phyloP scores from a whole-genome alignment of 2,113 vertebrate species.

The Pygoscelis adeliae region DNA sequence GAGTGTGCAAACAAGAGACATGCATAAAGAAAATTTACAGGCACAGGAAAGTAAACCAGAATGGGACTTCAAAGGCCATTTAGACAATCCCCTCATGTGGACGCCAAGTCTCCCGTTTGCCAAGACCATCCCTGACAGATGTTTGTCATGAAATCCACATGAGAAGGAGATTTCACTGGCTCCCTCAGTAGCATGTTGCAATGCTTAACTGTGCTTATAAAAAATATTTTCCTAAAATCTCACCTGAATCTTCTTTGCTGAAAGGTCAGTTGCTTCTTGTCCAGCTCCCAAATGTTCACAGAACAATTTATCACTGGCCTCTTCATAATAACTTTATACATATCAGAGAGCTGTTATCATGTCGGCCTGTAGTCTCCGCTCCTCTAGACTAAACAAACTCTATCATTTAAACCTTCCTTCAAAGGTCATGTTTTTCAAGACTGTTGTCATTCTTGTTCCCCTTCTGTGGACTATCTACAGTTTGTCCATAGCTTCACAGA shows the following conservation, averaged over 20 bases:
- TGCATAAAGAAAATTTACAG: neutral
- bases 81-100: neutral
- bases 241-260: conserved; percentile 11
- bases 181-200: conserved; percentile 7
- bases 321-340: neutral
- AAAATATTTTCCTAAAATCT: neutral
- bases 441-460: neutral
- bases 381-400: conserved; percentile 41
- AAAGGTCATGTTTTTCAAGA: neutral
- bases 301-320: neutral
- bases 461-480: neutral
- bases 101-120: neutral
- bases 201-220: neutral
- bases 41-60: neutral
- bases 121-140: neutral
- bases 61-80: neutral
- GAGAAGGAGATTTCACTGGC: neutral
- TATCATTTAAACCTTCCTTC: neutral
- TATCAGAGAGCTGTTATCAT: neutral
- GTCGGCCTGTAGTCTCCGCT: neutral
- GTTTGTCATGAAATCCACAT: neutral
- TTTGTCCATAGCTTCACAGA: neutral
- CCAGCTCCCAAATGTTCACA: neutral
- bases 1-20: neutral
- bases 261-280: neutral